Conservation (phyloP, 2,888 invertebrate genomes). For the Ochropleura plecta region DNA sequence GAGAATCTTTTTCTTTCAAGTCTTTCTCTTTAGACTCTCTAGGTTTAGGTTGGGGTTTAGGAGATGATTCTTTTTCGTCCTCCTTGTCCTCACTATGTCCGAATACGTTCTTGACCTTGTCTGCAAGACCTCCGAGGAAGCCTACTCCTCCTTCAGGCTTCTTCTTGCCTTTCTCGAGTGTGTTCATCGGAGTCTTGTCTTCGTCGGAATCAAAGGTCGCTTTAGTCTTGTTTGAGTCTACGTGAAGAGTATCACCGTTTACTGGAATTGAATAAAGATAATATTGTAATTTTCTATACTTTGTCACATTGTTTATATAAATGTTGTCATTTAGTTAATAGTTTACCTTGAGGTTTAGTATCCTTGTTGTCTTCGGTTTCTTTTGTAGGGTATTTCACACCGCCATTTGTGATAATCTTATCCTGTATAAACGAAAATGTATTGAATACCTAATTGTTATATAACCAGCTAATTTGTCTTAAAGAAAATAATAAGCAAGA, state of each 20-base stretch:
- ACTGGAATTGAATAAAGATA: slow-evolving; percentile 72
- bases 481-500: neutral
- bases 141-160: slow-evolving; percentile 80
- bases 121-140: slow-evolving; percentile 85
- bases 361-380: slow-evolving; percentile 75
- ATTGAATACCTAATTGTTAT: neutral
- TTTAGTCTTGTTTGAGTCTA: slow-evolving; percentile 89
- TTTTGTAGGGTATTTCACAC: slow-evolving; percentile 81
- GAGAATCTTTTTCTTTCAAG: slow-evolving; percentile 58
- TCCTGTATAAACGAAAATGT: slow-evolving; percentile 70
- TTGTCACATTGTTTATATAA: neutral
- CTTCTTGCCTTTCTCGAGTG: slow-evolving; percentile 89
- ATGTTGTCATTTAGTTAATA: neutral
- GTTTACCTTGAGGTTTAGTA: slow-evolving; percentile 82
- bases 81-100: slow-evolving; percentile 85
- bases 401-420: slow-evolving; percentile 84
- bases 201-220: slow-evolving; percentile 90
- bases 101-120: slow-evolving; percentile 85
- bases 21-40: slow-evolving; percentile 71
- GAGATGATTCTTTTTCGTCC: slow-evolving; percentile 78
- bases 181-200: slow-evolving; percentile 89
- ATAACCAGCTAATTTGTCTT: neutral
- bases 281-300: neutral
- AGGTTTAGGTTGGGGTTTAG: slow-evolving; percentile 81
- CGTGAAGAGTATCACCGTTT: slow-evolving; percentile 81